Evolutionary conservation across 2,888 invertebrate genomes (phyloP).

Genomic region (Abscondita cerata): DNA sequence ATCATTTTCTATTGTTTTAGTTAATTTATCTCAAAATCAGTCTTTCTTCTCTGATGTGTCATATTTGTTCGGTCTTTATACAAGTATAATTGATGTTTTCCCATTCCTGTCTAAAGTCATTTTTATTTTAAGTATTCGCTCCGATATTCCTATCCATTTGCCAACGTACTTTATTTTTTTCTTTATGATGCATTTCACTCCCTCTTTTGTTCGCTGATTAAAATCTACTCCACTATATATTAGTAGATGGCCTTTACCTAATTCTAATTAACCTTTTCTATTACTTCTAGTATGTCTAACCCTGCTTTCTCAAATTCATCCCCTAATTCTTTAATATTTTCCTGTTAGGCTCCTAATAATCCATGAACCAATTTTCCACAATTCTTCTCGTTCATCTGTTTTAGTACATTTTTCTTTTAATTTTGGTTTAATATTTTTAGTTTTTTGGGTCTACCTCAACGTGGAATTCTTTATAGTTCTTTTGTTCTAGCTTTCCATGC

Average conservation of each 20-base stretch:
- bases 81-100: background rate
- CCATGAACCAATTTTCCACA: no score
- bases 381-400: background rate
- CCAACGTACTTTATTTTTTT: background rate
- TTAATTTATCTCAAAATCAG: background rate
- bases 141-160: background rate
- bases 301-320: background rate
- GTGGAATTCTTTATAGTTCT: background rate
- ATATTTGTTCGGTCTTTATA: background rate
- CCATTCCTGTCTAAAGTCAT: background rate
- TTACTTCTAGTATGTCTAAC: background rate
- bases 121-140: background rate
- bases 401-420: background rate
- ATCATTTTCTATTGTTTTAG: background rate
- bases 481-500: background rate
- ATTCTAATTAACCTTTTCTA: background rate
- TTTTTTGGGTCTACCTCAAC: background rate
- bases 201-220: background rate
- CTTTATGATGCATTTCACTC: background rate
- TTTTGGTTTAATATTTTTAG: background rate
- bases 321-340: no score
- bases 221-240: background rate
- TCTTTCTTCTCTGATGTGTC: background rate
- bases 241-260: background rate
- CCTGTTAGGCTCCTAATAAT: no score